Percentiles rank a stretch among this genome's conserved stretches.
Evolutionary conservation across 1,140 invertebrate genomes (phyloP).

Genomic region (Palaemon carinicauda): DNA sequence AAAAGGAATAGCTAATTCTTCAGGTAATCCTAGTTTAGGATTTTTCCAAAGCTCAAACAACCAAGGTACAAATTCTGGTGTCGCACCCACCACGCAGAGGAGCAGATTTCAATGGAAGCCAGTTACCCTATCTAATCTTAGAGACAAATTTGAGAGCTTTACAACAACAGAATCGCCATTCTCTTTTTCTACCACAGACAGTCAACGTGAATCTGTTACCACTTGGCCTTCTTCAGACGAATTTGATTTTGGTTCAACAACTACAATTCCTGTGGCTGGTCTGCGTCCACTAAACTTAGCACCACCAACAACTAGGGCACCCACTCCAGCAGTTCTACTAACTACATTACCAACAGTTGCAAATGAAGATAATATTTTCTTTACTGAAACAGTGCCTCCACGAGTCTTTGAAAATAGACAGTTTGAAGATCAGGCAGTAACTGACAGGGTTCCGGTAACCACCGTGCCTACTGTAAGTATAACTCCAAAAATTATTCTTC

Average conservation of each 20-base stretch:
- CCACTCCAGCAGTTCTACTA: not conserved
- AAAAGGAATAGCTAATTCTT: no score
- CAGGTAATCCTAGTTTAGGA: no score
- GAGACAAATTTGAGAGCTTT: not conserved
- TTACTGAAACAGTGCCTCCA: not conserved
- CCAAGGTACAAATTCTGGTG: no score
- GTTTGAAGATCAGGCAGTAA: no score
- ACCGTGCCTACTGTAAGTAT: not conserved
- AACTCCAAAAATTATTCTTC: constrained; percentile 24
- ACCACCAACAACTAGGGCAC: not conserved
- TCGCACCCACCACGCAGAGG: no score
- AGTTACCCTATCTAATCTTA: not conserved
- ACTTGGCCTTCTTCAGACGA: not conserved
- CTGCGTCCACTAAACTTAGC: not conserved
- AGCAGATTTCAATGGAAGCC: no score
- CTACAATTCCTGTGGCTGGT: not conserved
- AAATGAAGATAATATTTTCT: constrained; percentile 27
- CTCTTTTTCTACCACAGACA: constrained; percentile 8
- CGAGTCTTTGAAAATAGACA: not conserved
- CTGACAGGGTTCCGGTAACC: constrained; percentile 3
- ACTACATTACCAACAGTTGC: not conserved
- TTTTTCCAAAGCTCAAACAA: no score
- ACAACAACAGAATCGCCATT: constrained; percentile 24
- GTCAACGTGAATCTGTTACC: not conserved
- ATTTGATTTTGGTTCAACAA: constrained; percentile 4